Evolutionary conservation across 2,113 vertebrate species (phyloP), one percentile per base, ranked within the genome.

Genomic region (Morone saxatilis): DNA sequence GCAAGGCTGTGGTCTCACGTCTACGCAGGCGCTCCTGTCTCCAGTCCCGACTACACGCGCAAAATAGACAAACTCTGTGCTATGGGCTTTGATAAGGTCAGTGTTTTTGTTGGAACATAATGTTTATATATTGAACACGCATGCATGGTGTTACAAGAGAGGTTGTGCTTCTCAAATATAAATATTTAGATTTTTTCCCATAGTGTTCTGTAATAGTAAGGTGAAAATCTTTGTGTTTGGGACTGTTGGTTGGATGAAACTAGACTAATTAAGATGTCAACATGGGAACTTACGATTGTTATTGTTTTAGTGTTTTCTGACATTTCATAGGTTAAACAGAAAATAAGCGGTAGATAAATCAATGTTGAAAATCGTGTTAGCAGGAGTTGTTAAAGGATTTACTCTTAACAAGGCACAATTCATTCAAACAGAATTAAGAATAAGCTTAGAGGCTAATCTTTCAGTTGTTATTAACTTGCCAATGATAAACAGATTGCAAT

Each of bases 41-140:
- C 97, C 95, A 97, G 97, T 96, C 96, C 97, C 71, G 98, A 99
- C 93, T 99, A 98, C 95, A 98, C 96, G 86, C 96, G 96, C 94
- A 99, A 99, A 96, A 98, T 99, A 97, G 98, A 99, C 95, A 99
- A 99, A 93, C 96, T 99, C 92, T 99, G 98, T 96, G 97, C 98
- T 94, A 99, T 99, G 98, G 98, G 98, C 94, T 99, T 99, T 81
- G 98, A 99, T 96, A 99, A 97, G 96, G 98, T 99, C 66, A 90
- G 92, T 73, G 19, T 51, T 79, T 47, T 57, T 67, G 25, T 57
- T 63, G 6, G 25, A n/a, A 14, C 6, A 7, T 60, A n/a, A 38
- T 1, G 50, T 68, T 17, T 16, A 50, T 16, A 31, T 10, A 41
- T 43, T 14, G 22, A 45, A 40, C 57, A 53, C 17, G 50, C 50